phyloP scores from a whole-genome alignment of 2,888 invertebrate species.

The Eupithecia exiguata region DNA sequence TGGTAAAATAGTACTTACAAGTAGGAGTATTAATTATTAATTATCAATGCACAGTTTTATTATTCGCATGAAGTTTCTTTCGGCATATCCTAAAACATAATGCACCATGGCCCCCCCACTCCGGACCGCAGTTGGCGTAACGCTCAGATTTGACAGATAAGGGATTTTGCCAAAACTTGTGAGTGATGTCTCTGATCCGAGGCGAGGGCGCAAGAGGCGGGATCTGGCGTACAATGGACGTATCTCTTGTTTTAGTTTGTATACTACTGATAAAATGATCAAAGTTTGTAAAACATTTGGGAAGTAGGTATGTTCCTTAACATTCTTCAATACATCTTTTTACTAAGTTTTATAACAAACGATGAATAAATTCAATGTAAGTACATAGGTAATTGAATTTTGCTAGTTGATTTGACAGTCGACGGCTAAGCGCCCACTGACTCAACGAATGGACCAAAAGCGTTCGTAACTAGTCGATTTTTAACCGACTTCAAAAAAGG shows the following conservation, averaged over 20 bases:
- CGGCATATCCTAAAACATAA: constrained; percentile 11
- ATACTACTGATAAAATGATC: constrained; percentile 32
- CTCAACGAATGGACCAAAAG: too few relatives aligned
- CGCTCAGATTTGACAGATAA: constrained; percentile 74
- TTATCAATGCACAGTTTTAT: background rate
- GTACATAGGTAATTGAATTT: too few relatives aligned
- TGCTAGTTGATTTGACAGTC: too few relatives aligned
- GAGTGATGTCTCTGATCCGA: constrained; percentile 72
- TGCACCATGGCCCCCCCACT: background rate
- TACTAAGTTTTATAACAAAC: background rate
- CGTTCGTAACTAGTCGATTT: too few relatives aligned
- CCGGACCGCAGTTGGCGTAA: constrained; percentile 65
- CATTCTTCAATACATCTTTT: background rate
- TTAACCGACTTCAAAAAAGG: too few relatives aligned
- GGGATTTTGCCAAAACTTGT: constrained; percentile 75
- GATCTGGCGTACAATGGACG: background rate
- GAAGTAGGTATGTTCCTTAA: too few relatives aligned
- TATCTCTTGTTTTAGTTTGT: background rate
- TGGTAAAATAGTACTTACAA: too few relatives aligned
- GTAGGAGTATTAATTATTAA: too few relatives aligned
- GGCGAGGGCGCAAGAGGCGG: constrained; percentile 17
- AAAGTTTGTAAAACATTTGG: background rate
- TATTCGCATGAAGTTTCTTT: background rate
- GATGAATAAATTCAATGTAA: too few relatives aligned
- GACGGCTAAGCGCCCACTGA: too few relatives aligned